phyloP scores from a whole-genome alignment of 2,113 vertebrate genomes.

The Chauna torquata region DNA sequence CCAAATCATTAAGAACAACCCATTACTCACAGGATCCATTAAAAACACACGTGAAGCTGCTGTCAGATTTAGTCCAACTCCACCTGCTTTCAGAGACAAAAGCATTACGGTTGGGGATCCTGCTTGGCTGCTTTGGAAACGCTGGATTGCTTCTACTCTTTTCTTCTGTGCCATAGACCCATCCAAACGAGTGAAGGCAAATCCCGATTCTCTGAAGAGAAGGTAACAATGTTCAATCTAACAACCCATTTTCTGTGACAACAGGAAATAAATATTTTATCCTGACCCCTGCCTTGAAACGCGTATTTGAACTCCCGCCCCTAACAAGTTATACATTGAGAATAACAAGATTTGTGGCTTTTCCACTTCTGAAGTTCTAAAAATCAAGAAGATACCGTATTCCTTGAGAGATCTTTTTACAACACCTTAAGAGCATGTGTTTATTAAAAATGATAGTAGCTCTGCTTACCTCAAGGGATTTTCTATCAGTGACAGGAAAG shows the following conservation, averaged over 20 bases:
- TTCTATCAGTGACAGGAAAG: conserved; percentile 86
- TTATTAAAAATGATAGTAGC: neutral
- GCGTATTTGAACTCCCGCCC: neutral
- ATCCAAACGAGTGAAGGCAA: conserved; percentile 86
- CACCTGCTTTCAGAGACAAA: conserved; percentile 90
- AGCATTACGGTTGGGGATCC: conserved; percentile 86
- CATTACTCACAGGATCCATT: conserved; percentile 88
- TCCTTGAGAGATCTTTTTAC: neutral
- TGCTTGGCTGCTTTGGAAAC: conserved; percentile 82
- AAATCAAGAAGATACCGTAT: neutral
- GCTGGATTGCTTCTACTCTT: conserved; percentile 82
- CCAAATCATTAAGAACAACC: neutral
- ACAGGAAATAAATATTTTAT: neutral
- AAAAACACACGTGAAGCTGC: conserved; percentile 89
- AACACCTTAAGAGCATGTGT: neutral
- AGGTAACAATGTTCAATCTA: neutral
- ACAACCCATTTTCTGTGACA: neutral
- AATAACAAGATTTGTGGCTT: neutral
- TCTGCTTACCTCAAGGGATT: conserved; percentile 81
- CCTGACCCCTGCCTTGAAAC: neutral
- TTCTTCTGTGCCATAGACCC: conserved; percentile 87
- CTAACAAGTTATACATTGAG: neutral
- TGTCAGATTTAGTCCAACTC: conserved; percentile 90
- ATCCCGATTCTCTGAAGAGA: conserved; percentile 82
- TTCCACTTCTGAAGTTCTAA: neutral